phyloP scores from a whole-genome alignment of 2,888 invertebrate species.

The Amphiduros pacificus region DNA sequence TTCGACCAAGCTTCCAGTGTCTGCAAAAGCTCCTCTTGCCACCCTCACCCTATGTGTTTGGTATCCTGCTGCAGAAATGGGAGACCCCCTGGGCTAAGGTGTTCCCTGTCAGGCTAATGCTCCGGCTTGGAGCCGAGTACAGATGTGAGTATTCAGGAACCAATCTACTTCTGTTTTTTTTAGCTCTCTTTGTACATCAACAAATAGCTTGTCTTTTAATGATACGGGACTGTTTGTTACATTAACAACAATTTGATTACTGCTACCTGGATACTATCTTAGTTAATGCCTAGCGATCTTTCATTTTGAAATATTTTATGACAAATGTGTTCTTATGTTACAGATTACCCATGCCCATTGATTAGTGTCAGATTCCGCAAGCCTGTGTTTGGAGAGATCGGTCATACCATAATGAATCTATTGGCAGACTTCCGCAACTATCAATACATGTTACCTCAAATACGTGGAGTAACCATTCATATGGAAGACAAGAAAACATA shows the following conservation, averaged over 20 bases:
- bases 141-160: constrained; percentile 65
- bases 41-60: constrained; percentile 77
- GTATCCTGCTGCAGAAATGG: constrained; percentile 78
- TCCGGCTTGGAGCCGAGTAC: constrained; percentile 81
- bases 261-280: too few relatives aligned
- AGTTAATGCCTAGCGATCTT: too few relatives aligned
- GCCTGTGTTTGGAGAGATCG: constrained; percentile 81
- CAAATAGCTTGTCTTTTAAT: too few relatives aligned
- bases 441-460: constrained; percentile 76
- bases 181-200: too few relatives aligned
- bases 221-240: too few relatives aligned
- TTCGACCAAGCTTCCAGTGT: constrained; percentile 80
- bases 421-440: constrained; percentile 83
- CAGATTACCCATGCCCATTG: constrained; percentile 79
- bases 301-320: too few relatives aligned
- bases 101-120: constrained; percentile 71
- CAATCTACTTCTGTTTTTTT: too few relatives aligned
- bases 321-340: too few relatives aligned
- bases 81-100: constrained; percentile 83
- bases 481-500: constrained; percentile 80
- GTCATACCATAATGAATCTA: constrained; percentile 85
- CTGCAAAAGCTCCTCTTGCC: constrained; percentile 75
- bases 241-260: too few relatives aligned
- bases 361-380: constrained; percentile 76
- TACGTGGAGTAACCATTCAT: constrained; percentile 77